Evolutionary conservation across 2,113 vertebrate genomes (phyloP).

Genomic region (Psittacula cyanocephala): DNA sequence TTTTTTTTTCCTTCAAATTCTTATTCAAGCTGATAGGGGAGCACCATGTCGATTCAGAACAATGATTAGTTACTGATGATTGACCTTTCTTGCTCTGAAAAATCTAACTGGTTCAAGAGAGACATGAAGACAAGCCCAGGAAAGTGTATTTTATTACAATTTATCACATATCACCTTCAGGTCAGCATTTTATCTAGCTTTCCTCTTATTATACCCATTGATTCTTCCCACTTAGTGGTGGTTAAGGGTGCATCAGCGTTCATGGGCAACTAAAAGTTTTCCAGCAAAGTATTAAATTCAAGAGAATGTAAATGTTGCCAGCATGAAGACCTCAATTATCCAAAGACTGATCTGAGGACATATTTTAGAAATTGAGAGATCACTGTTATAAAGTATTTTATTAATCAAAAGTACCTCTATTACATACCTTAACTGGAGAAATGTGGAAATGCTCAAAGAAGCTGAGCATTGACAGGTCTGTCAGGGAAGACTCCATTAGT

Average conservation of each 20-base stretch:
- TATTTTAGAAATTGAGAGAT: neutral
- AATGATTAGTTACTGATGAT: neutral
- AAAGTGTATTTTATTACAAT: neutral
- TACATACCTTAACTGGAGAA: slow-evolving; percentile 92
- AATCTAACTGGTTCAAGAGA: neutral
- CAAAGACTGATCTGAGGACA: neutral
- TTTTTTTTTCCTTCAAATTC: neutral
- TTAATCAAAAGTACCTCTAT: neutral
- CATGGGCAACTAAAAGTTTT: neutral
- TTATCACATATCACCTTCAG: neutral
- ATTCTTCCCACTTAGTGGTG: neutral
- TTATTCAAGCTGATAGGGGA: neutral
- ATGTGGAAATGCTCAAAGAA: slow-evolving; percentile 98
- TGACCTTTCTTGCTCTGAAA: neutral
- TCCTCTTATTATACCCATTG: neutral
- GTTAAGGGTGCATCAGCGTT: neutral
- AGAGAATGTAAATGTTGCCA: neutral
- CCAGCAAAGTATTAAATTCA: neutral
- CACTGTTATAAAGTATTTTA: neutral
- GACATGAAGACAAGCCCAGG: neutral
- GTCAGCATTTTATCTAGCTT: neutral
- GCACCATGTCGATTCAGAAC: neutral
- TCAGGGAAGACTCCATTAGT: slow-evolving; percentile 86
- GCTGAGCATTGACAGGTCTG: slow-evolving; percentile 85
- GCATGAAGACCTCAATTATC: neutral